Conservation (phyloP, 2,113 vertebrate genomes). For the Ciconia maguari region DNA sequence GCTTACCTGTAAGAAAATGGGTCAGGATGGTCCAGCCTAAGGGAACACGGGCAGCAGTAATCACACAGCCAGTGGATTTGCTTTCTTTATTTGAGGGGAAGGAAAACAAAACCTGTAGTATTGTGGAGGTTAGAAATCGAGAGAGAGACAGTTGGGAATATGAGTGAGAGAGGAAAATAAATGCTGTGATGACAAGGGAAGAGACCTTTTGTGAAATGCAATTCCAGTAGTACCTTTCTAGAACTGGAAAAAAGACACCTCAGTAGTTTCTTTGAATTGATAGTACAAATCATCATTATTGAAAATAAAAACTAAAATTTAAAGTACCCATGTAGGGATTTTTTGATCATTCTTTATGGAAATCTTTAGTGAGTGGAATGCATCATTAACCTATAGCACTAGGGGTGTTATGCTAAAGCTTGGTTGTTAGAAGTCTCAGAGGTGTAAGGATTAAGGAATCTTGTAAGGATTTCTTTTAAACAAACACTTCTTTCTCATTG, state of each 20-base stretch:
- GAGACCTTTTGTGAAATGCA: neutral
- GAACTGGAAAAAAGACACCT: neutral
- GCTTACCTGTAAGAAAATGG: neutral
- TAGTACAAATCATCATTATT: neutral
- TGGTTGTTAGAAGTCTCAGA: neutral
- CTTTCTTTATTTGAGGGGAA: neutral
- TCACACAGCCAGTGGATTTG: neutral
- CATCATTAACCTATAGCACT: neutral
- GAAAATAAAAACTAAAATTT: neutral
- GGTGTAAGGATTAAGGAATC: neutral
- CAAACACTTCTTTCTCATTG: neutral
- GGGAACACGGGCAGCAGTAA: neutral
- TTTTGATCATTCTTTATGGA: neutral
- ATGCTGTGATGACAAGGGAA: neutral
- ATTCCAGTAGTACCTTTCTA: neutral
- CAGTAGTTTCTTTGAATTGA: neutral
- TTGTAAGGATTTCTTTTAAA: neutral
- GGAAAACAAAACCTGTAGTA: neutral
- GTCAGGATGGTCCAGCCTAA: neutral
- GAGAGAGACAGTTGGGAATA: neutral
- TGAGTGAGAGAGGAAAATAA: neutral
- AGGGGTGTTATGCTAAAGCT: neutral
- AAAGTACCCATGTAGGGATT: rapidly evolving
- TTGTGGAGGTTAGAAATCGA: neutral
- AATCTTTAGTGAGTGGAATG: neutral